A percentile compares a stretch with the other conserved stretches of the same genome.
phyloP scores from a whole-genome alignment of 2,888 invertebrate genomes.

The Eretmocerus hayati region DNA sequence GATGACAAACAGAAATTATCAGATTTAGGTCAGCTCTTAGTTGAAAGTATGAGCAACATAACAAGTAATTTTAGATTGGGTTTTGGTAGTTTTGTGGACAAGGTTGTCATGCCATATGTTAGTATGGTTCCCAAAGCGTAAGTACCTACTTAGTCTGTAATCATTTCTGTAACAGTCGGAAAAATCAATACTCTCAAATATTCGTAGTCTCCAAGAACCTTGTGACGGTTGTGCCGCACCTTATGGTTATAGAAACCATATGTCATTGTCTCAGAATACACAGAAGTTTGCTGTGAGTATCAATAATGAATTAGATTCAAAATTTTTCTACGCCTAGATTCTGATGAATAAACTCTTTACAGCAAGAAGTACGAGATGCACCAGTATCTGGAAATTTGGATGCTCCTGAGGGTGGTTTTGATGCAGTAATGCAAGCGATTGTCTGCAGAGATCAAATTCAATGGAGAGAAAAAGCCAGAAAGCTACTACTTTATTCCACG shows the following conservation, averaged over 20 bases:
- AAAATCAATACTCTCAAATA: neutral
- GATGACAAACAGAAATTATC: constrained; percentile 96
- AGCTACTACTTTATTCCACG: constrained; percentile 93
- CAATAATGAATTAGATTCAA: neutral
- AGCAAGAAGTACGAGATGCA: constrained; percentile 71
- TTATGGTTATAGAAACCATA: constrained; percentile 92
- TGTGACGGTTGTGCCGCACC: constrained; percentile 83
- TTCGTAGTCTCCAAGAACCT: constrained; percentile 59
- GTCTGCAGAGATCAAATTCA: constrained; percentile 85
- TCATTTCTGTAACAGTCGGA: neutral
- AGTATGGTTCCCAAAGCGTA: constrained; percentile 86
- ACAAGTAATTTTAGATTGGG: constrained; percentile 89
- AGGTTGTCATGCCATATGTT: constrained; percentile 95
- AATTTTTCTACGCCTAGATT: neutral
- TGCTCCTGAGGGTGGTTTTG: constrained; percentile 98
- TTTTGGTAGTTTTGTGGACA: constrained; percentile 95
- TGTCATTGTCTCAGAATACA: constrained; percentile 84
- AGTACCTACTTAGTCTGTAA: too few species aligned
- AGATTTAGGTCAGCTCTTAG: constrained; percentile 70
- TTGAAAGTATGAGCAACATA: constrained; percentile 82
- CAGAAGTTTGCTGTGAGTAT: constrained; percentile 68
- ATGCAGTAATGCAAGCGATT: constrained; percentile 98
- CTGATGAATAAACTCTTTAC: too few species aligned
- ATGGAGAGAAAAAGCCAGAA: constrained; percentile 89
- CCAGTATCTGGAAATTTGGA: constrained; percentile 94